These are phyloP conservation scores for Drosophila biarmipes DNA, from an alignment of 1,140 invertebrate genomes.

Conservation along the genomic window DNA sequence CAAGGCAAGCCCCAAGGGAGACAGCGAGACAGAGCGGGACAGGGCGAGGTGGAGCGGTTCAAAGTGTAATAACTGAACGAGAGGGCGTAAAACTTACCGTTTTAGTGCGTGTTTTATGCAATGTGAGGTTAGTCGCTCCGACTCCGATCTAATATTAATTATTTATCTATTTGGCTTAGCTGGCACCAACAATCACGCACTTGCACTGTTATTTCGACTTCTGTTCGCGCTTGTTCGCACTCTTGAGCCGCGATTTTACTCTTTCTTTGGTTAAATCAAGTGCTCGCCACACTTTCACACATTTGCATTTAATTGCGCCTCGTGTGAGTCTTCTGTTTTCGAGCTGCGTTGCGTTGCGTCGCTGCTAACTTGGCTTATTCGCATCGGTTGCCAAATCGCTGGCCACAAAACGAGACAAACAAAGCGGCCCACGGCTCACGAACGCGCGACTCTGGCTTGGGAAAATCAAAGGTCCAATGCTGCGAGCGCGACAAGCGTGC, in stretches of 20 bases:
- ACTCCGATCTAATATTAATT: conserved; percentile 36
- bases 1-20: conserved; percentile 14
- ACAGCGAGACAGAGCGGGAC: conserved; percentile 7
- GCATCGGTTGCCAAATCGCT: conserved; percentile 70
- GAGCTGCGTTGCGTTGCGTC: conserved; percentile 8
- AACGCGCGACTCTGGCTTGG: conserved; percentile 40
- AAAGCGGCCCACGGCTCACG: conserved; percentile 49
- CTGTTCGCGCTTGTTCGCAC: conserved; percentile 35
- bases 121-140: conserved; percentile 47
- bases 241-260: conserved; percentile 28
- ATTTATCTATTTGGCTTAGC: conserved; percentile 18
- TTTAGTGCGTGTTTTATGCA: conserved; percentile 42
- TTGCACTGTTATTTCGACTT: conserved; percentile 16
- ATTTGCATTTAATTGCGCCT: conserved; percentile 75
- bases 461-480: conserved; percentile 21
- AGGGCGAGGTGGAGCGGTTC: conserved; percentile 20
- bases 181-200: conserved; percentile 28
- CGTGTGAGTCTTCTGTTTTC: conserved; percentile 61
- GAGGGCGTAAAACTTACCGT: conserved; percentile 62
- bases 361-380: conserved; percentile 34
- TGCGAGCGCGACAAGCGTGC: conserved; percentile 40
- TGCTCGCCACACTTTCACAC: conserved; percentile 71
- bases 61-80: conserved; percentile 40
- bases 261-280: conserved; percentile 29
- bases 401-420: conserved; percentile 45